phyloP scores from a whole-genome alignment of 2,888 invertebrate species.

The Tetrapedia diversipes region DNA sequence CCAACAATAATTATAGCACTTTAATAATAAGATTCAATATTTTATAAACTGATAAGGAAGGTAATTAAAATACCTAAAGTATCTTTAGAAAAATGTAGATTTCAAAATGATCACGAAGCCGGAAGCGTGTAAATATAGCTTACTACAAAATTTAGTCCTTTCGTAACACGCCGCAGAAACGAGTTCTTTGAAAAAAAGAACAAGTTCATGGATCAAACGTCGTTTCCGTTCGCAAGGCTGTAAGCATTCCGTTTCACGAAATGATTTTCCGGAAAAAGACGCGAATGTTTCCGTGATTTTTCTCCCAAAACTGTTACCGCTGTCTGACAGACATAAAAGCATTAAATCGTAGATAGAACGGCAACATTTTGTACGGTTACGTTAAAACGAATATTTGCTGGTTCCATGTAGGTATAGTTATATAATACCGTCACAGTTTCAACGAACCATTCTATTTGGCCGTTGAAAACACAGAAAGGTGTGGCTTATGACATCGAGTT shows the following conservation, averaged over 20 bases:
- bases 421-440: constrained; percentile 30
- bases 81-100: too few species aligned
- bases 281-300: constrained; percentile 27
- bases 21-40: too few species aligned
- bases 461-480: constrained; percentile 10
- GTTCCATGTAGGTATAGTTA: constrained; percentile 29
- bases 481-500: too few species aligned
- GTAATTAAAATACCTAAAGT: too few species aligned
- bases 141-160: background rate
- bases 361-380: constrained; percentile 48
- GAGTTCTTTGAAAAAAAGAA: background rate
- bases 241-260: background rate
- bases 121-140: too few species aligned
- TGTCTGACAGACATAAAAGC: background rate
- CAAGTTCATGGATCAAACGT: background rate
- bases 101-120: too few species aligned
- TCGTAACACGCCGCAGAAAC: background rate
- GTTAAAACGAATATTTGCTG: constrained; percentile 53
- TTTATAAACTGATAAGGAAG: too few species aligned
- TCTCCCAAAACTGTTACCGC: constrained; percentile 17
- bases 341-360: constrained; percentile 46
- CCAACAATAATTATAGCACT: too few species aligned
- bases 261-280: constrained; percentile 2
- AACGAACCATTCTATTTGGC: constrained; percentile 22
- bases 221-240: background rate